A percentile compares a stretch with the other conserved stretches of the same genome.
Conservation (phyloP, 2,113 vertebrate genomes). For the Trachemys scripta region DNA sequence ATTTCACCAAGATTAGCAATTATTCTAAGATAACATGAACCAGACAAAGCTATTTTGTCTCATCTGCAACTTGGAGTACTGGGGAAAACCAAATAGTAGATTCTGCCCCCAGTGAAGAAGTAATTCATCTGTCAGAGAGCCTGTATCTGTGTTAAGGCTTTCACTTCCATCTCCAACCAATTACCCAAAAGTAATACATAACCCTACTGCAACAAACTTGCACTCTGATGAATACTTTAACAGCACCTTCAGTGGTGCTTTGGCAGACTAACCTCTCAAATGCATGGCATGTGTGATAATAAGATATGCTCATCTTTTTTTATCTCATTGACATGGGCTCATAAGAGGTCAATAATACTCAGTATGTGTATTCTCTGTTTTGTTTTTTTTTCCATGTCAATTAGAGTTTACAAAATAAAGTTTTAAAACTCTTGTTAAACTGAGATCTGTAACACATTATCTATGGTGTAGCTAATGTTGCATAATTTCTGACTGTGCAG, state of each 20-base stretch:
- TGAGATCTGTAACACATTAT: accelerated
- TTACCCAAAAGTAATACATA: accelerated
- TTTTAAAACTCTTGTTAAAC: not conserved
- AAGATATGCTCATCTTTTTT: no score
- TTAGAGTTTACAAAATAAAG: no score
- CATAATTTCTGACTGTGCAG: not conserved
- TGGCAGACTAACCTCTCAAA: not conserved
- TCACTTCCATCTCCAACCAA: not conserved
- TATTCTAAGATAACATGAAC: not conserved
- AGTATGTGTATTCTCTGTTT: no score
- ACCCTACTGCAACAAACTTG: not conserved
- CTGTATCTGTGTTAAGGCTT: not conserved
- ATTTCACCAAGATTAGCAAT: not conserved
- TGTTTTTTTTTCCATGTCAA: no score
- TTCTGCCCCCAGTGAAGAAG: not conserved
- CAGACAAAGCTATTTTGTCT: not conserved
- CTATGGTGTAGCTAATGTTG: not conserved
- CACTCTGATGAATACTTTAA: not conserved
- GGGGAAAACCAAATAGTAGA: no score
- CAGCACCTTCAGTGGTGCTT: not conserved
- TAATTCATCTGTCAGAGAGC: not conserved
- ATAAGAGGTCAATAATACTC: no score
- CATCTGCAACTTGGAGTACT: no score
- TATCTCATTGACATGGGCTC: not conserved
- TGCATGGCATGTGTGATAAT: not conserved